Evolutionary conservation across 2,113 vertebrate species (phyloP).

Genomic region (Tor tambroides): DNA sequence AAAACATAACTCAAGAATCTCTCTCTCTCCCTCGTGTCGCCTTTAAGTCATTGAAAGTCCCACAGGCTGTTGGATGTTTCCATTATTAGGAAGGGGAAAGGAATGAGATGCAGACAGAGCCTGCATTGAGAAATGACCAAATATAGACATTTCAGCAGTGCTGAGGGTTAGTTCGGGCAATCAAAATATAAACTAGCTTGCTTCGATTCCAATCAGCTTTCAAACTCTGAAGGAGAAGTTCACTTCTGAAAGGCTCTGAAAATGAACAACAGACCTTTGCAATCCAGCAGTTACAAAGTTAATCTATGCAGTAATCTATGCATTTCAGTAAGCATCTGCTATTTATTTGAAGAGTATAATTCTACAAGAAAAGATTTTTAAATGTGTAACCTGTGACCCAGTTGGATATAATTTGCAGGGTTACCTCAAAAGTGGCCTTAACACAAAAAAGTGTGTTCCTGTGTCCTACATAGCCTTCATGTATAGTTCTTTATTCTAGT

Average conservation of each 20-base stretch:
- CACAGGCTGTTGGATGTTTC: constrained; percentile 70
- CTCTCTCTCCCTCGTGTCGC: constrained; percentile 15
- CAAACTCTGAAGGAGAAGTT: constrained; percentile 24
- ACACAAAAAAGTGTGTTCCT: too few species aligned
- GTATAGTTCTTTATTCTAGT: constrained; percentile 16
- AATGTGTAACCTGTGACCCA: not conserved
- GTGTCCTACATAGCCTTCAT: not conserved
- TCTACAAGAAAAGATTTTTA: not conserved
- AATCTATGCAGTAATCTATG: not conserved
- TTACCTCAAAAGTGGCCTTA: not conserved
- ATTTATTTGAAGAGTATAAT: not conserved
- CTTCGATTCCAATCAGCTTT: constrained; percentile 47
- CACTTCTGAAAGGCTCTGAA: not conserved
- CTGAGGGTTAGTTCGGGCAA: constrained; percentile 59
- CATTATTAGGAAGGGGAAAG: constrained; percentile 77
- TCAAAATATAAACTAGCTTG: constrained; percentile 67
- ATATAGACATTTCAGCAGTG: constrained; percentile 79
- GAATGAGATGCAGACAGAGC: constrained; percentile 74
- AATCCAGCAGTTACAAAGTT: too few species aligned
- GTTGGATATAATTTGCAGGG: not conserved
- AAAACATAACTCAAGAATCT: constrained; percentile 6
- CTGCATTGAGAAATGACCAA: constrained; percentile 77
- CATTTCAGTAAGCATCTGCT: not conserved
- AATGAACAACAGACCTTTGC: not conserved
- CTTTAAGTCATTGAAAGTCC: constrained; percentile 47